Percentiles rank a stretch among this genome's conserved stretches.
Conservation (phyloP, 2,113 vertebrate genomes). For the Myotis yumanensis region DNA sequence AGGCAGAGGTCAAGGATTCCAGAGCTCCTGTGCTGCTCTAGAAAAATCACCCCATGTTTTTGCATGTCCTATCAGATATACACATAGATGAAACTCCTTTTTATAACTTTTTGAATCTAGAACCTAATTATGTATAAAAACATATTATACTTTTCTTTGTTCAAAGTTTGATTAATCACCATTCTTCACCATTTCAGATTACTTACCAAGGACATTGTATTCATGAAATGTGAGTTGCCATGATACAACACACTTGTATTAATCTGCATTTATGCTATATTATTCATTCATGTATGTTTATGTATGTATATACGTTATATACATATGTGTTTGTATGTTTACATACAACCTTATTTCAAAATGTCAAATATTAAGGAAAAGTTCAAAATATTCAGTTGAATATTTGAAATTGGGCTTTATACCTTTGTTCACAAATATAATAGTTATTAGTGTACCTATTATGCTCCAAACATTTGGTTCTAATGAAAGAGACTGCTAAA, state of each 20-base stretch:
- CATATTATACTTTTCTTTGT: background rate
- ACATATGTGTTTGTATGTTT: background rate
- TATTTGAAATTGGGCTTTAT: background rate
- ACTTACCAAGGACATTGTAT: background rate
- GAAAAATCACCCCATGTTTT: background rate
- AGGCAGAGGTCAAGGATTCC: background rate
- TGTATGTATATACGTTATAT: background rate
- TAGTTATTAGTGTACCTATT: background rate
- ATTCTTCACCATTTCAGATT: background rate
- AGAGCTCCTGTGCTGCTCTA: background rate
- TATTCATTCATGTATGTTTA: background rate
- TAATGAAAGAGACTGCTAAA: background rate
- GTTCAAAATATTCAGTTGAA: background rate
- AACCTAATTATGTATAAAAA: background rate
- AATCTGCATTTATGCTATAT: background rate
- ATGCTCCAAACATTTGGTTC: background rate
- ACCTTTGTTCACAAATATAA: background rate
- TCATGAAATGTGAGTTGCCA: background rate
- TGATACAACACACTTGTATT: background rate
- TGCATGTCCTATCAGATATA: background rate
- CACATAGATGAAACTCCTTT: background rate
- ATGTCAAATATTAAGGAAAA: background rate
- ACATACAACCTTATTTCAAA: background rate
- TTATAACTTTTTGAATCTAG: background rate
- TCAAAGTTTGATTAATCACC: background rate